These are phyloP conservation scores for Apoda limacodes DNA, from an alignment of 2,888 invertebrate species.

Conservation along the genomic window DNA sequence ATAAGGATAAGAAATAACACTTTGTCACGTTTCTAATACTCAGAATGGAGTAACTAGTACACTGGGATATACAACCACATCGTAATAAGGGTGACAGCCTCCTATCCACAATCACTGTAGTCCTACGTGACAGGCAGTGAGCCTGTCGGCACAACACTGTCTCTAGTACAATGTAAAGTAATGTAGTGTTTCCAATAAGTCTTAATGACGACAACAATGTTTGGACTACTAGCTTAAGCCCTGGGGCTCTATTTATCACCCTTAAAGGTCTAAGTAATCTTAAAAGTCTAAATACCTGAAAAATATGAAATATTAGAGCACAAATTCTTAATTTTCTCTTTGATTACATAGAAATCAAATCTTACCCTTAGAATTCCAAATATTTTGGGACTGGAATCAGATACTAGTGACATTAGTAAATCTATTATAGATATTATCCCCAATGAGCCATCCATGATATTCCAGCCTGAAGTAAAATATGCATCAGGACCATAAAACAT, in stretches of 20 bases:
- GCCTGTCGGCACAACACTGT: too few relatives aligned
- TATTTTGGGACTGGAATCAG: conserved; percentile 94
- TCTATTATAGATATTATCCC: conserved; percentile 98
- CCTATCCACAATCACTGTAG: too few relatives aligned
- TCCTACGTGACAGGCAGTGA: too few relatives aligned
- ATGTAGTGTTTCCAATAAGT: conserved; percentile 99
- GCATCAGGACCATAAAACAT: conserved; percentile 95
- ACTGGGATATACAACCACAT: too few relatives aligned
- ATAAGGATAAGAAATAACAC: too few relatives aligned
- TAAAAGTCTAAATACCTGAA: conserved; percentile 92
- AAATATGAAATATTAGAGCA: conserved; percentile 6
- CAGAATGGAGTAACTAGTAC: too few relatives aligned
- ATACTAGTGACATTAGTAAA: conserved; percentile 92
- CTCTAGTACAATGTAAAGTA: too few relatives aligned
- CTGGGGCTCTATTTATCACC: conserved; percentile 99
- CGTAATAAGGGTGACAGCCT: too few relatives aligned
- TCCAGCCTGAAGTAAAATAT: conserved; percentile 99
- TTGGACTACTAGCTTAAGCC: conserved; percentile 98
- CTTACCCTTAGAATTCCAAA: conserved; percentile 97
- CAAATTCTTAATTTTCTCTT: too few relatives aligned
- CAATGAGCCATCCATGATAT: conserved; percentile 98
- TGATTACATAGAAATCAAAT: too few relatives aligned
- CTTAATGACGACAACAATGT: conserved; percentile 96
- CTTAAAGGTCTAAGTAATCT: conserved; percentile 95
- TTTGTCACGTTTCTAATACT: too few relatives aligned